phyloP scores from a whole-genome alignment of 2,888 invertebrate species.

The Megalurothrips usitatus region DNA sequence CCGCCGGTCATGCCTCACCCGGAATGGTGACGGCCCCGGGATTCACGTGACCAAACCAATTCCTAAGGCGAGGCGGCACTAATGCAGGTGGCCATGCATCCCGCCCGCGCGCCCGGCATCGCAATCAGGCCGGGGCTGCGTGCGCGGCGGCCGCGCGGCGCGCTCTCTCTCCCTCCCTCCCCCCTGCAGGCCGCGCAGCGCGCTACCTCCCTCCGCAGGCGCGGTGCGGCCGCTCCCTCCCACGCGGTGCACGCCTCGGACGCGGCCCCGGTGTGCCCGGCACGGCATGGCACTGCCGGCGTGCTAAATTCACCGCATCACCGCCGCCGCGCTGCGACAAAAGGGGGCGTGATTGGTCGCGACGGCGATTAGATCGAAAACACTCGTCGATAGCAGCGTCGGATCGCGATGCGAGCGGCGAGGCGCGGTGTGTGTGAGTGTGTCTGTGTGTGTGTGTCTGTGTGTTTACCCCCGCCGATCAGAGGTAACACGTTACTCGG shows the following conservation, averaged over 20 bases:
- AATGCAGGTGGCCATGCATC: neutral
- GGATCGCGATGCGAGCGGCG: too few species aligned
- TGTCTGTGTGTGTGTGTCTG: too few species aligned
- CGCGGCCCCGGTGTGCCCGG: neutral
- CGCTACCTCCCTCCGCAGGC: neutral
- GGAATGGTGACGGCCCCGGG: neutral
- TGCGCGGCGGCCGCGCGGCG: neutral
- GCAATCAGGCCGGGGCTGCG: neutral
- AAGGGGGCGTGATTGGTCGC: neutral
- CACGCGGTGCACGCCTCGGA: neutral
- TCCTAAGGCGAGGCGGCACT: neutral
- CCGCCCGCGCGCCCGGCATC: too few species aligned
- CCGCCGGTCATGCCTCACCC: neutral
- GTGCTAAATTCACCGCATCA: too few species aligned
- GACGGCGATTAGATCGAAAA: too few species aligned
- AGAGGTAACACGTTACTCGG: too few species aligned
- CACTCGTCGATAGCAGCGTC: too few species aligned
- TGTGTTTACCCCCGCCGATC: too few species aligned
- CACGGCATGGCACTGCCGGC: neutral
- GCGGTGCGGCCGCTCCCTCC: neutral
- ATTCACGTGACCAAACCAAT: conserved; percentile 15
- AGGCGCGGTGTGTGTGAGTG: too few species aligned
- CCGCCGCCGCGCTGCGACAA: neutral
- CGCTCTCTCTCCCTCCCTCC: neutral
- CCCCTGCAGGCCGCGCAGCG: neutral